A percentile compares a stretch with the other conserved stretches of the same genome.
These are phyloP conservation scores for Mormyrops boulengeri DNA, from an alignment of 2,797 vertebrate genomes.

Conservation along the genomic window DNA sequence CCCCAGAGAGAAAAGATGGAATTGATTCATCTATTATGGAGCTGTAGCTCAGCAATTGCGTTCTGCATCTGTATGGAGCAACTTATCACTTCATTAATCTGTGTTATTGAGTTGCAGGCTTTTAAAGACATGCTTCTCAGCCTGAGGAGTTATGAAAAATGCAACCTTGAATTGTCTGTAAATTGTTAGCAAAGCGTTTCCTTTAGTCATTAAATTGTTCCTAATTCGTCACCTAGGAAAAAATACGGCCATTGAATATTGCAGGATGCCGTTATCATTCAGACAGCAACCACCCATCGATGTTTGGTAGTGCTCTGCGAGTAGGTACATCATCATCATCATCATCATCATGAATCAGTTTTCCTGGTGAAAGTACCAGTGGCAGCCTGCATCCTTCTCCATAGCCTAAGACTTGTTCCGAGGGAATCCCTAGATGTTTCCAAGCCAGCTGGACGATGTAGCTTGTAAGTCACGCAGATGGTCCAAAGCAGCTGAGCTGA, in stretches of 20 bases:
- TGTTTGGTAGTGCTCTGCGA: background rate
- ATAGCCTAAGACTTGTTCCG: background rate
- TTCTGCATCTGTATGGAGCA: background rate
- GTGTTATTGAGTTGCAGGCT: background rate
- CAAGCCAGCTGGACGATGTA: background rate
- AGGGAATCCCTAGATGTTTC: background rate
- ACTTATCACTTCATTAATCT: conserved; percentile 12
- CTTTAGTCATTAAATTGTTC: background rate
- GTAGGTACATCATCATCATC: background rate
- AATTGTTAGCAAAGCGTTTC: background rate
- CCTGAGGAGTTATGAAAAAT: background rate
- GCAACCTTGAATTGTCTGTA: background rate
- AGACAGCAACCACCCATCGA: background rate
- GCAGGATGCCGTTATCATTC: background rate
- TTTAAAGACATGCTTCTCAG: background rate
- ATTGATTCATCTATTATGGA: conserved; percentile 19
- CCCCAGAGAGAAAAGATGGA: background rate
- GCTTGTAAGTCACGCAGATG: background rate
- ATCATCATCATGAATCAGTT: background rate
- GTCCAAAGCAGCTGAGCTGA: background rate
- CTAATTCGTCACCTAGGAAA: background rate
- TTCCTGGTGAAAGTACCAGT: background rate
- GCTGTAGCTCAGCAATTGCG: background rate
- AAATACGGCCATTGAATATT: background rate
- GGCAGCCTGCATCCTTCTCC: background rate